Conservation (phyloP, 64 coral and sea anemone genomes). For the Orbicella faveolata region DNA sequence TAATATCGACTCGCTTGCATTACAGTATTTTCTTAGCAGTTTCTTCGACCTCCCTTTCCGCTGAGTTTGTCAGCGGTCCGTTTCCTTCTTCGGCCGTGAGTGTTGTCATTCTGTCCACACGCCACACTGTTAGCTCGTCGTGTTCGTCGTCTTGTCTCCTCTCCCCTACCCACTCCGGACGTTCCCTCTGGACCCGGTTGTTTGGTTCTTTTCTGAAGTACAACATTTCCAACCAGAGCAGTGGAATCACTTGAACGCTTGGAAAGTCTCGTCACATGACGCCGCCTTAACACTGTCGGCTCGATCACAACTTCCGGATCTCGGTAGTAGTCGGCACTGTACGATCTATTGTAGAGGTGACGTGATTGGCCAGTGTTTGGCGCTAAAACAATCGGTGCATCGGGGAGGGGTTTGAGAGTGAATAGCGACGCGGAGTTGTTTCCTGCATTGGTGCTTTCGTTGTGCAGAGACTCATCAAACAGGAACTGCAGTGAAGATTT, state of each 20-base stretch:
- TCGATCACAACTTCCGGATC: background rate
- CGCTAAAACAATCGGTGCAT: background rate
- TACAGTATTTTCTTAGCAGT: background rate
- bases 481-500: conserved; percentile 35
- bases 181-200: conserved; percentile 7
- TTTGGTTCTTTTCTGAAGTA: conserved; percentile 23
- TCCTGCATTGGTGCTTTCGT: background rate
- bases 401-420: background rate
- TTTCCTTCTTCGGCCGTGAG: conserved; percentile 19
- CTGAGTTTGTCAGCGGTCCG: conserved; percentile 4
- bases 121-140: conserved; percentile 21
- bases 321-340: conserved; percentile 19
- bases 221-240: background rate
- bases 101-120: background rate
- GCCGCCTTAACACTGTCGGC: conserved; percentile 26
- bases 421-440: conserved; percentile 13
- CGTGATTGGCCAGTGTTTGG: conserved; percentile 19
- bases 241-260: conserved; percentile 24
- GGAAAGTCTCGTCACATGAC: conserved; percentile 13
- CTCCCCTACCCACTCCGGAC: conserved; percentile 4
- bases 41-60: conserved; percentile 36
- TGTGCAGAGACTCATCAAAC: conserved; percentile 27
- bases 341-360: background rate
- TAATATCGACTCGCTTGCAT: background rate
- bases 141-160: conserved; percentile 20